Percentiles rank a stretch among this genome's conserved stretches.
These are phyloP conservation scores for Hirtodrosophila histrioides DNA, from an alignment of 2,888 invertebrate genomes.

Conservation along the genomic window DNA sequence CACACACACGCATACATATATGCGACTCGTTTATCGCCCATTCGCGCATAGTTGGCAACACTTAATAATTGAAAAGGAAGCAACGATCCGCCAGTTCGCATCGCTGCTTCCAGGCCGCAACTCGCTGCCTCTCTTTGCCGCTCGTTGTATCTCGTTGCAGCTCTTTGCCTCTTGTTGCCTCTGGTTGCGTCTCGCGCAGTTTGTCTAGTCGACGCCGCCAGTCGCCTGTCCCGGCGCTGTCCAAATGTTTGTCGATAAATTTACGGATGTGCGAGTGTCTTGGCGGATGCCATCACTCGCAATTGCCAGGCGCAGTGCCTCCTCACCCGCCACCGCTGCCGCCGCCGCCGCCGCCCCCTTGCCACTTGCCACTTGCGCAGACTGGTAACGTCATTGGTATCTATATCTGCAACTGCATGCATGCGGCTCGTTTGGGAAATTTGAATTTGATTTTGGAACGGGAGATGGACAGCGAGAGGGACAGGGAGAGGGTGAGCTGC, in stretches of 20 bases:
- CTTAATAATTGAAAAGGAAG: slow-evolving; percentile 83
- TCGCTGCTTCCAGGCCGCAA: slow-evolving; percentile 44
- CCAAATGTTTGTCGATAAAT: slow-evolving; percentile 82
- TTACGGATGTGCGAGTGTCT: slow-evolving; percentile 81
- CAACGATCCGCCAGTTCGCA: slow-evolving; percentile 71
- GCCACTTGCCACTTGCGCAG: slow-evolving; percentile 12
- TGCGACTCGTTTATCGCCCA: slow-evolving; percentile 72
- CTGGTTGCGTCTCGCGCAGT: slow-evolving; percentile 26
- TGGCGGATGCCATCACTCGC: slow-evolving; percentile 82
- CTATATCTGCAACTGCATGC: slow-evolving; percentile 42
- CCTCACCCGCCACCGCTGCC: too few relatives aligned
- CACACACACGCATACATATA: slow-evolving; percentile 28
- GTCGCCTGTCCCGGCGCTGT: slow-evolving; percentile 56
- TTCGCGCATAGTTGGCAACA: slow-evolving; percentile 76
- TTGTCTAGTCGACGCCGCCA: slow-evolving; percentile 58
- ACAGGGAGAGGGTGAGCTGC: not conserved
- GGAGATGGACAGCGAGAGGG: not conserved
- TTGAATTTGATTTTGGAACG: slow-evolving; percentile 76
- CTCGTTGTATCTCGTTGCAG: slow-evolving; percentile 2
- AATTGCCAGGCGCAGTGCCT: slow-evolving; percentile 40
- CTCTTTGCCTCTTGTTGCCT: not conserved
- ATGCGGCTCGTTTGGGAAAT: slow-evolving; percentile 67
- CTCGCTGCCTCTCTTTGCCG: slow-evolving; percentile 5
- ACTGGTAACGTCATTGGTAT: slow-evolving; percentile 51
- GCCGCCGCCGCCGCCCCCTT: slow-evolving; percentile 6